phyloP scores from a whole-genome alignment of 1,140 invertebrate genomes.

The Druon quercuslanigerum region DNA sequence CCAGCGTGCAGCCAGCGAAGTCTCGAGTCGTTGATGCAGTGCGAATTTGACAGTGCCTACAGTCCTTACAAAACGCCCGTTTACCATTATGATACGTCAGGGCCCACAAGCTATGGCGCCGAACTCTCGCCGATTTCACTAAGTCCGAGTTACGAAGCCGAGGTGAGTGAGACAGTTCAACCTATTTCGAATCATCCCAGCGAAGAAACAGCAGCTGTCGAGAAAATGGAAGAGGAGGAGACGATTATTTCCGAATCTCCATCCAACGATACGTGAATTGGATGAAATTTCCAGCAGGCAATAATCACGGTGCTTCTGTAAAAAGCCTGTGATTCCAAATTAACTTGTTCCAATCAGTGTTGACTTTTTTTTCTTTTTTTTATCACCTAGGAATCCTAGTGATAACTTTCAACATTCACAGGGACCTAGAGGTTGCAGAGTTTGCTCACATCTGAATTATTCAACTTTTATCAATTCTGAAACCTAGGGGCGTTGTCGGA shows the following conservation, averaged over 20 bases:
- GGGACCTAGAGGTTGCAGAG: neutral
- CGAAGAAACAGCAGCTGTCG: neutral
- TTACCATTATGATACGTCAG: no score
- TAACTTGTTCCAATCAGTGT: conserved; percentile 10
- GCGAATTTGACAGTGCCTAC: no score
- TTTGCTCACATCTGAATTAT: neutral
- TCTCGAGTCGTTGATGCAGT: no score
- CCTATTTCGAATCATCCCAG: conserved; percentile 18
- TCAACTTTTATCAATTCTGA: neutral
- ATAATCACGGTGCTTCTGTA: neutral
- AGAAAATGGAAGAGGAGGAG: conserved; percentile 22
- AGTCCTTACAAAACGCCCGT: no score
- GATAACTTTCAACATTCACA: conserved; percentile 7
- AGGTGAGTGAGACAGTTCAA: conserved; percentile 2
- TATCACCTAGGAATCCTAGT: conserved; percentile 11
- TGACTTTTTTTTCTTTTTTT: conserved; percentile 23
- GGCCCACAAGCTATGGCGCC: neutral
- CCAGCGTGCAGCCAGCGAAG: no score
- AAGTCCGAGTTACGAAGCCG: neutral
- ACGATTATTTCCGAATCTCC: conserved; percentile 30
- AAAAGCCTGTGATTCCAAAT: conserved; percentile 33
- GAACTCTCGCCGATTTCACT: conserved; percentile 31
- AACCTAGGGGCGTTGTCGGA: no score
- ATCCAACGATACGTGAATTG: conserved; percentile 38
- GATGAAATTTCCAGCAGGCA: neutral